Conservation (phyloP, 2,888 invertebrate genomes). For the Eurois occulta region DNA sequence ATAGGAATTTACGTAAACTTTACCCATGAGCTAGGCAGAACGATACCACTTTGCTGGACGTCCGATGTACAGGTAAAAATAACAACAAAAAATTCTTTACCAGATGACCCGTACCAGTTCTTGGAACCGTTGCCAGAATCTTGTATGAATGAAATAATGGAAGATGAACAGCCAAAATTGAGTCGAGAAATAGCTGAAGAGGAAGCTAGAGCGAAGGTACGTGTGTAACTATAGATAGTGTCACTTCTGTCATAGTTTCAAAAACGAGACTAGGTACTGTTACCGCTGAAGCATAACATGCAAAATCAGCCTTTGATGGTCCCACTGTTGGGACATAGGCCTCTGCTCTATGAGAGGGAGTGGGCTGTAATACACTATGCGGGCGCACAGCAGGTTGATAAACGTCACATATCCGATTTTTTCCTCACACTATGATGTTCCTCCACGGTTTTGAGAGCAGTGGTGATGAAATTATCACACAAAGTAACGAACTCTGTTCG, state of each 20-base stretch:
- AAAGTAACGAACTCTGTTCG: no score
- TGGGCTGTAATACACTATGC: not conserved
- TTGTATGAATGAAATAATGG: conserved; percentile 80
- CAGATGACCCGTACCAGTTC: conserved; percentile 85
- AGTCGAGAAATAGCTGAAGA: conserved; percentile 67
- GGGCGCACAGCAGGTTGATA: not conserved
- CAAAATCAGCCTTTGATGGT: not conserved
- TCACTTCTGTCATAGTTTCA: not conserved
- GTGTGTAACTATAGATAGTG: not conserved
- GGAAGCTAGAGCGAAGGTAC: conserved; percentile 45
- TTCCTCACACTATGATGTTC: not conserved
- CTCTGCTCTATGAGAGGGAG: not conserved
- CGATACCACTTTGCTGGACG: not conserved
- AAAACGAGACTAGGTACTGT: not conserved
- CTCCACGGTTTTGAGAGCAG: not conserved
- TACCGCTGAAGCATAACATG: not conserved
- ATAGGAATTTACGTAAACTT: not conserved
- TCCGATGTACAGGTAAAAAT: not conserved
- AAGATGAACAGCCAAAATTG: conserved; percentile 75
- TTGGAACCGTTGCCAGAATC: conserved; percentile 81
- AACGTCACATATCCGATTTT: not conserved
- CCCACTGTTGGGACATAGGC: not conserved
- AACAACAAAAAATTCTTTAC: not conserved
- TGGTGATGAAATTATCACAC: not conserved
- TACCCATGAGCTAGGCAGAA: not conserved